Base-by-base conservation (phyloP, 2,888 invertebrate genomes). In the Blomia tropicalis region DNA sequence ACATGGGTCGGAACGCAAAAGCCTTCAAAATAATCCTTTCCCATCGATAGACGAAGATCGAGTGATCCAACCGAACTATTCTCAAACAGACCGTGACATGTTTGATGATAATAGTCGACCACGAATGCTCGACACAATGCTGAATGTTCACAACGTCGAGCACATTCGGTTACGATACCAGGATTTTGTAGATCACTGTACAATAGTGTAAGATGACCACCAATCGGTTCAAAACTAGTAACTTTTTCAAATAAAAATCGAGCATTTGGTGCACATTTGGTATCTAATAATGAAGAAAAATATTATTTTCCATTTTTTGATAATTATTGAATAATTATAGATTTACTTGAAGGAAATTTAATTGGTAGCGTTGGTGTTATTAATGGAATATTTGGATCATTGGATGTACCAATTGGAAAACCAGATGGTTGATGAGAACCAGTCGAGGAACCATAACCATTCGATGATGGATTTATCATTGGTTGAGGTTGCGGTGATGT, bases 61-160 rank as follows among this genome's bases (percentile, higher is more conserved):
- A 67, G 65, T 3, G 65, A 63, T 27, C 66, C 66, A 7, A 67
- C 63, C 2, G 61, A 62, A 30, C 61, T 59, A 41, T 63, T 62
- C 22, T 65, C 62, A 41, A 59, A 61, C 27, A 65, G 19, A 2
- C 67, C 68, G 62, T 65, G 67, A 65, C 75, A 75, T 44, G 74
- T 73, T 65, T 72, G 72, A 56, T 73, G 69, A 61, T 72, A 72
- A 68, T 75, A 74, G 66, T 75, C 74, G 63, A 75, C 67, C 62
- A 74, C 74, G 66, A 75, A 75, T 17, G 73, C 74, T 43, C 70
- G 70, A 67, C 76, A 76, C 29, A 71, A 71, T 5, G 70, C 69
- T 56, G 72, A 71, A 51, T 70, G 69, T 63, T 71, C 71, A 65
- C 76, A 76, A 29, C 72, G 68, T 30, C 71, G 67, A 7, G 72